phyloP scores from a whole-genome alignment of 2,888 invertebrate species.

The Luffia ferchaultella region DNA sequence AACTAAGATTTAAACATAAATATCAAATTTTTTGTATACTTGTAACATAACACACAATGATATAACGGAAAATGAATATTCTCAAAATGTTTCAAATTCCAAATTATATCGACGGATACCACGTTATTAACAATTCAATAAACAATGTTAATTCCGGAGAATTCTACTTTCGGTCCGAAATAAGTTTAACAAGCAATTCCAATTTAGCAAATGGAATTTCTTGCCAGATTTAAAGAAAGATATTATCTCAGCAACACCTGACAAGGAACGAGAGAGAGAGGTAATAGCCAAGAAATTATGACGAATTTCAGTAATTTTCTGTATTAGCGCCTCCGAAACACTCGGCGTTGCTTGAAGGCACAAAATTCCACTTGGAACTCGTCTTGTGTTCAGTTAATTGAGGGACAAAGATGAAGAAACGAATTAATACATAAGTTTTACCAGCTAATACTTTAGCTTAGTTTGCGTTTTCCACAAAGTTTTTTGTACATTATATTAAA shows the following conservation, averaged over 20 bases:
- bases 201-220: background rate
- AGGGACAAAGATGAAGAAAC: background rate
- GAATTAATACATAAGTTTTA: too few species aligned
- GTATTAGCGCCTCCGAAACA: background rate
- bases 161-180: background rate
- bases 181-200: background rate
- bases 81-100: too few species aligned
- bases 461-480: too few species aligned
- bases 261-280: background rate
- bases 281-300: background rate
- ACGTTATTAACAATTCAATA: background rate
- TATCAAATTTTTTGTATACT: too few species aligned
- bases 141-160: background rate
- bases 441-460: too few species aligned
- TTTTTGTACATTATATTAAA: too few species aligned
- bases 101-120: too few species aligned
- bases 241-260: background rate
- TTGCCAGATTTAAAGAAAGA: background rate
- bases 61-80: too few species aligned
- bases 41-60: too few species aligned
- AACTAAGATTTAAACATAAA: too few species aligned
- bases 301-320: background rate
- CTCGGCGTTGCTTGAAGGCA: background rate
- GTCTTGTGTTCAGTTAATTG: background rate
- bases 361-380: background rate